These are phyloP conservation scores for fruit fly (Drosophila melanogaster) DNA, from an alignment of 1,140 invertebrate genomes.

Conservation along the genomic window Release_6_plus_ISO1_MT NC_004354.4:14410501-14411000, in stretches of 20 bases:
- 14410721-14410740: conserved; percentile 5
- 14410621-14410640: no score
- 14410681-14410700: conserved; percentile 27
- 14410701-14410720: conserved; percentile 55
- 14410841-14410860: conserved; percentile 74
- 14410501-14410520: no score
- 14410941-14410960: background rate
- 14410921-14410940: conserved; percentile 35
- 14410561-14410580: no score
- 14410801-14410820: conserved; percentile 15
- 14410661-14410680: background rate
- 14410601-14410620: no score
- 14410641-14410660: no score
- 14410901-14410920: conserved; percentile 42
- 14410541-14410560: no score
- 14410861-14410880: conserved; percentile 67
- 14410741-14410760: conserved; percentile 5
- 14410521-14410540: no score
- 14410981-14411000: conserved; percentile 25
- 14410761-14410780: conserved; percentile 2
- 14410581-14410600: no score
- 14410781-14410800: conserved; percentile 10
- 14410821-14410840: conserved; percentile 61
- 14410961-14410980: conserved; percentile 1
- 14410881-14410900: conserved; percentile 29